Evolutionary conservation across 2,888 invertebrate species (phyloP).

Genomic region (Asteroscopus sphinx): DNA sequence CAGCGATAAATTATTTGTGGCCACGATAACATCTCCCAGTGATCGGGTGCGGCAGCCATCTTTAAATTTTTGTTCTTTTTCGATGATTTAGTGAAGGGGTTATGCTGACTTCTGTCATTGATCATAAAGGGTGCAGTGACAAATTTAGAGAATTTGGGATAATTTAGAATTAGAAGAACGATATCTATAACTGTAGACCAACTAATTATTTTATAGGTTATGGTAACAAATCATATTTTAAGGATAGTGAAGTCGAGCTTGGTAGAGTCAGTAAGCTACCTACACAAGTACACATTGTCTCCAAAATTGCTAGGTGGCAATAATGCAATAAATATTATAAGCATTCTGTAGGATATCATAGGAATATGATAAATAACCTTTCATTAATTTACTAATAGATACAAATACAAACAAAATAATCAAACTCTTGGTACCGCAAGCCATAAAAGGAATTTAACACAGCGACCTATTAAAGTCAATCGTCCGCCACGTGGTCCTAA

Average conservation of each 20-base stretch:
- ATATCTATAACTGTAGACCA: constrained; percentile 2
- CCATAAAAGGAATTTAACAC: constrained; percentile 45
- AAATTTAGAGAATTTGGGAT: constrained; percentile 14
- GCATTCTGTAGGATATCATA: too few relatives aligned
- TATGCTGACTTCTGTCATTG: constrained; percentile 66
- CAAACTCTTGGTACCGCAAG: constrained; percentile 35
- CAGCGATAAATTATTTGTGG: constrained; percentile 79
- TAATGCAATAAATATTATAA: too few relatives aligned
- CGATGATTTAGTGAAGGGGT: constrained; percentile 77
- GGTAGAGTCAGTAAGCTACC: too few relatives aligned
- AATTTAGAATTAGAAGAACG: not conserved
- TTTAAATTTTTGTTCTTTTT: constrained; percentile 73
- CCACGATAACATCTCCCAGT: constrained; percentile 73
- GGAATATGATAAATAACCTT: too few relatives aligned
- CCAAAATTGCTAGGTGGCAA: too few relatives aligned
- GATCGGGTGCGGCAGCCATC: constrained; percentile 65
- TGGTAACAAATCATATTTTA: too few relatives aligned
- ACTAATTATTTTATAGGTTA: constrained; percentile 12
- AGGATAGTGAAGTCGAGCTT: too few relatives aligned
- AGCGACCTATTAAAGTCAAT: constrained; percentile 62
- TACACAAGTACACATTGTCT: too few relatives aligned
- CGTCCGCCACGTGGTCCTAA: constrained; percentile 75
- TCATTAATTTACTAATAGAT: too few relatives aligned
- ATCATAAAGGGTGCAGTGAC: constrained; percentile 48
- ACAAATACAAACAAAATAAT: constrained; percentile 38